A percentile compares a stretch with the other conserved stretches of the same genome.
Evolutionary conservation across 1,140 invertebrate species (phyloP).

Genomic region (Drosophila willistoni): DNA sequence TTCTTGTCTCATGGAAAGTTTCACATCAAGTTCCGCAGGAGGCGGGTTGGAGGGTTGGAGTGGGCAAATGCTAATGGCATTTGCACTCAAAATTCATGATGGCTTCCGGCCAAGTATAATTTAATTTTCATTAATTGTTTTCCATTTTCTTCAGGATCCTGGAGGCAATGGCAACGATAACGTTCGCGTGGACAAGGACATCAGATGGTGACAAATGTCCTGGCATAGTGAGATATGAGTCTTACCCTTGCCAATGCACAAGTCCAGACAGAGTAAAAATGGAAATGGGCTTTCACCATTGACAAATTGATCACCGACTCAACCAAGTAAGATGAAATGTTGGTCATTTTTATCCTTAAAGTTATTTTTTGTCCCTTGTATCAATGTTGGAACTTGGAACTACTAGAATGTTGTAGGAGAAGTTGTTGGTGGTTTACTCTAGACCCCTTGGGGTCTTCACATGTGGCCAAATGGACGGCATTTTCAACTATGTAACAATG

Average conservation of each 20-base stretch:
- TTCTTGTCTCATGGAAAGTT: no score
- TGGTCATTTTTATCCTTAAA: no score
- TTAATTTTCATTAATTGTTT: slow-evolving; percentile 78
- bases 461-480: slow-evolving; percentile 1
- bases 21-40: no score
- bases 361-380: no score
- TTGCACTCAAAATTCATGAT: slow-evolving; percentile 75
- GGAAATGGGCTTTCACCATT: background rate
- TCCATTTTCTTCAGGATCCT: slow-evolving; percentile 45
- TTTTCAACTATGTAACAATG: slow-evolving; percentile 6
- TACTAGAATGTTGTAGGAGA: no score
- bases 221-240: slow-evolving; percentile 12
- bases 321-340: no score
- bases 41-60: no score
- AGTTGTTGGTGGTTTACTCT: background rate
- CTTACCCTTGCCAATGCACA: no score
- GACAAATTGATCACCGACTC: background rate
- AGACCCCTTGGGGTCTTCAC: background rate
- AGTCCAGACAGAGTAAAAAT: background rate
- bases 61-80: slow-evolving; percentile 63
- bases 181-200: background rate
- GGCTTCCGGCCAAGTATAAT: slow-evolving; percentile 71
- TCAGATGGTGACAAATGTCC: slow-evolving; percentile 12
- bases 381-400: no score
- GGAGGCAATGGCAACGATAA: background rate